A percentile compares a stretch with the other conserved stretches of the same genome.
These are phyloP conservation scores for Eulemur macaco DNA, from an alignment of 2,113 vertebrate genomes.

Conservation along the genomic window DNA sequence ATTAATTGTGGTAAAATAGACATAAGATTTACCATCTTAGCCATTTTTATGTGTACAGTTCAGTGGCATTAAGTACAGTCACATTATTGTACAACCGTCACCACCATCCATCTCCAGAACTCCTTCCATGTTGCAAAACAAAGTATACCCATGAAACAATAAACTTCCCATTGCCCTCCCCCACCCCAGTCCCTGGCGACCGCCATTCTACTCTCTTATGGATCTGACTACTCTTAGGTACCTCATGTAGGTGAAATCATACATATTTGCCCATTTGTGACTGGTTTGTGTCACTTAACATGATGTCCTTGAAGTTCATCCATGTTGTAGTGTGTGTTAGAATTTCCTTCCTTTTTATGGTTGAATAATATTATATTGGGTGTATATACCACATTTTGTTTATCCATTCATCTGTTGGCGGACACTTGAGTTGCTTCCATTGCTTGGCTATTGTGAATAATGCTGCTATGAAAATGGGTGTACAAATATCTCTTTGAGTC, in stretches of 20 bases:
- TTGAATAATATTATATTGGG: neutral
- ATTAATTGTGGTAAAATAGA: neutral
- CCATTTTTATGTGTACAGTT: neutral
- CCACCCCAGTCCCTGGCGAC: neutral
- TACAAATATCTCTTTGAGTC: neutral
- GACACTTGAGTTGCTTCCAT: neutral
- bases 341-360: neutral
- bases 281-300: too few relatives aligned
- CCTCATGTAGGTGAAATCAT: neutral
- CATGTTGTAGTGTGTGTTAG: neutral
- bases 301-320: too few relatives aligned
- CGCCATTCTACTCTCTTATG: neutral
- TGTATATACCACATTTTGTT: neutral
- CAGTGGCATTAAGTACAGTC: neutral
- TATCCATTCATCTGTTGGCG: neutral
- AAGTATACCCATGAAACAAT: neutral
- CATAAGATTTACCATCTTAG: neutral
- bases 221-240: neutral
- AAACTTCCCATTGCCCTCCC: neutral
- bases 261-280: too few relatives aligned
- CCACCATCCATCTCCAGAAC: neutral
- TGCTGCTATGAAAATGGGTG: neutral
- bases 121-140: neutral
- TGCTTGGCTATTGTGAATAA: neutral
- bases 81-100: neutral